Percentiles rank a stretch among this genome's conserved stretches.
phyloP scores from a whole-genome alignment of 2,113 vertebrate species.

The Vireo altiloquus region DNA sequence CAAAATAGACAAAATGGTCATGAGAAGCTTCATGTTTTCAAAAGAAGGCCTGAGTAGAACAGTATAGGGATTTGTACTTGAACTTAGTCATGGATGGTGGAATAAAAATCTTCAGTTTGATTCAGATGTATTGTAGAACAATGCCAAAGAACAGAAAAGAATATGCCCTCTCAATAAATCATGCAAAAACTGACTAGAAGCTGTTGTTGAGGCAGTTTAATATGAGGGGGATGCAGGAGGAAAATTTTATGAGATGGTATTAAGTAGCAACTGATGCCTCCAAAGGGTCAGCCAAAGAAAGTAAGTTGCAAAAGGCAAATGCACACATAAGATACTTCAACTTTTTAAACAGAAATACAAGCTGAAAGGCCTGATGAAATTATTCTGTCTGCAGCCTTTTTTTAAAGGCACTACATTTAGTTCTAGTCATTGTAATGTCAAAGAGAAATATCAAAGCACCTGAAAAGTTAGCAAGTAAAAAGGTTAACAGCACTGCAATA shows the following conservation, averaged over 20 bases:
- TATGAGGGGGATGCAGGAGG: neutral
- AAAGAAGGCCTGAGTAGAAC: neutral
- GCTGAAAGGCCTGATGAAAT: neutral
- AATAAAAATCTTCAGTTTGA: neutral
- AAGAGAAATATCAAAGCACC: slow-evolving; percentile 31
- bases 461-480: slow-evolving; percentile 31
- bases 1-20: neutral
- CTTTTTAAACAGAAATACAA: slow-evolving; percentile 31
- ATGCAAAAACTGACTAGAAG: slow-evolving; percentile 14
- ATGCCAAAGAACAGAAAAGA: slow-evolving; percentile 28
- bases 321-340: neutral
- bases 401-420: neutral
- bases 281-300: slow-evolving; percentile 38
- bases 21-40: neutral
- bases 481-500: slow-evolving; percentile 2
- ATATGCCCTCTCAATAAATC: slow-evolving; percentile 14
- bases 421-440: slow-evolving; percentile 2
- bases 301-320: slow-evolving; percentile 23
- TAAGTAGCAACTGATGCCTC: slow-evolving; percentile 28
- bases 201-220: slow-evolving; percentile 13
- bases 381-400: neutral
- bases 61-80: neutral
- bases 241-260: slow-evolving; percentile 16
- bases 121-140: neutral
- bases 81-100: neutral